Evolutionary conservation across 92 coral and sea anemone genomes (phyloP).

Genomic region (Siderastrea radians): DNA sequence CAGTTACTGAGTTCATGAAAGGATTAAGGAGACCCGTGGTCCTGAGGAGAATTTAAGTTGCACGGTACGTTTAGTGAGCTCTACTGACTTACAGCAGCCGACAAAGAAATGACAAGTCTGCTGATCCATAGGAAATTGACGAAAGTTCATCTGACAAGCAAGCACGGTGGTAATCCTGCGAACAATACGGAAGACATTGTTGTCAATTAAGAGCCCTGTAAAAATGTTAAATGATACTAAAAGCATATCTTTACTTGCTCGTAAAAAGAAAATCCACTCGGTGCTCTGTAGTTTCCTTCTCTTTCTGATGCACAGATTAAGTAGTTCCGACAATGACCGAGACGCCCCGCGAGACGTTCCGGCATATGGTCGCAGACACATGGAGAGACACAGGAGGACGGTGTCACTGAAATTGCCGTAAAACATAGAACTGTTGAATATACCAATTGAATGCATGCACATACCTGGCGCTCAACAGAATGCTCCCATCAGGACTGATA

Average conservation of each 20-base stretch:
- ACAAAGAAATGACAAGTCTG: constrained; percentile 82
- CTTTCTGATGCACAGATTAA: no score
- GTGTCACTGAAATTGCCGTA: no score
- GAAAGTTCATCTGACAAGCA: constrained; percentile 84
- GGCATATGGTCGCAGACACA: no score
- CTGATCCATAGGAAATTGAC: constrained; percentile 85
- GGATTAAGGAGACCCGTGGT: no score
- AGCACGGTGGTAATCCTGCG: constrained; percentile 81
- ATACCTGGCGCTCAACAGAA: constrained; percentile 82
- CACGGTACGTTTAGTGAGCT: neutral
- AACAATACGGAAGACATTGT: neutral
- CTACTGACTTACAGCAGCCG: constrained; percentile 81
- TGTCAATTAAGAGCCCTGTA: neutral
- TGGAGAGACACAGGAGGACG: no score
- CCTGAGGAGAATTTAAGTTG: neutral
- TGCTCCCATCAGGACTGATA: constrained; percentile 70
- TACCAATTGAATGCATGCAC: neutral
- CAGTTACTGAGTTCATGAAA: no score
- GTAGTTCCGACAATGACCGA: no score
- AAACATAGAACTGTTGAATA: no score
- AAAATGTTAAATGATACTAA: neutral
- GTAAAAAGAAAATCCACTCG: neutral
- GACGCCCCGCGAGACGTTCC: no score
- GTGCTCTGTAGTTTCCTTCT: no score
- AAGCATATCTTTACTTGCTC: neutral